Conservation (phyloP, 2,797 vertebrate species). For the Cygnus olor region DNA sequence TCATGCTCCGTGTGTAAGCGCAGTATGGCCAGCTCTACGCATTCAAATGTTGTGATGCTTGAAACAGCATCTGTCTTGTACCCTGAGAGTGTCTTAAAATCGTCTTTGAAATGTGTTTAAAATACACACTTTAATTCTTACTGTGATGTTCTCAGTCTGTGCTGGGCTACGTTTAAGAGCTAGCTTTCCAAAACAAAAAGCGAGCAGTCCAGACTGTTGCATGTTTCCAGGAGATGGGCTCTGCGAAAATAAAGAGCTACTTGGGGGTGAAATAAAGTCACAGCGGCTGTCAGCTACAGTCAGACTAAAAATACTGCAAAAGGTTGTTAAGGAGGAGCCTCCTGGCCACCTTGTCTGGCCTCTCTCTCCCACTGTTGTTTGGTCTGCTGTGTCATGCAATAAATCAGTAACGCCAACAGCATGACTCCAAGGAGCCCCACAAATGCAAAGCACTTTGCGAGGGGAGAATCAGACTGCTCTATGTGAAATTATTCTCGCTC, state of each 20-base stretch:
- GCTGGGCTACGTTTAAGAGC: not conserved
- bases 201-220: not conserved
- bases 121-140: not conserved
- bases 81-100: not conserved
- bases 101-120: not conserved
- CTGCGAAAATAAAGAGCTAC: not conserved
- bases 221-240: not conserved
- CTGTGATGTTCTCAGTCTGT: not conserved
- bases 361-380: fast-evolving
- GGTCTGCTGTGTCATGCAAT: not conserved
- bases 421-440: not conserved
- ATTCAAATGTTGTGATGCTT: not conserved
- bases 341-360: not conserved
- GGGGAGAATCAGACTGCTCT: not conserved
- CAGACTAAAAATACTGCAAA: not conserved
- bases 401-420: not conserved
- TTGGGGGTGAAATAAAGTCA: not conserved
- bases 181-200: not conserved
- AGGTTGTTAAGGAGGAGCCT: not conserved
- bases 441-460: not conserved
- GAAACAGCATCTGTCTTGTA: not conserved
- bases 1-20: not conserved
- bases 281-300: not conserved
- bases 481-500: not conserved
- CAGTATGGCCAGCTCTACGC: not conserved